A percentile compares a stretch with the other conserved stretches of the same genome.
These are phyloP conservation scores for Carcina quercana DNA, from an alignment of 2,888 invertebrate species.

Conservation along the genomic window DNA sequence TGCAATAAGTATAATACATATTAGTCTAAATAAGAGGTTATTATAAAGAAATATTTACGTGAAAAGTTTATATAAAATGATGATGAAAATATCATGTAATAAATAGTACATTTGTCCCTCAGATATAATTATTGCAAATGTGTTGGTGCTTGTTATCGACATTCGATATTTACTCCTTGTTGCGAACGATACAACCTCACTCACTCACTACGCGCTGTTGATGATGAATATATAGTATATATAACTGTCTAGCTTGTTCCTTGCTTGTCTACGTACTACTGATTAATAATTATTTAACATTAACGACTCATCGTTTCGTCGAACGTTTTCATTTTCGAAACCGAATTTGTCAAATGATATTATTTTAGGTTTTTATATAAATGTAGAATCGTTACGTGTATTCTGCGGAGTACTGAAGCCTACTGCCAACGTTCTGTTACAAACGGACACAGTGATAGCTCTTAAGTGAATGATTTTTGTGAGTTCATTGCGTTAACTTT, in stretches of 20 bases:
- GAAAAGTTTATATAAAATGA: constrained; percentile 47
- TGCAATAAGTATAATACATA: constrained; percentile 52
- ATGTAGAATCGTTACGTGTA: constrained; percentile 34
- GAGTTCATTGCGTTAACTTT: constrained; percentile 66
- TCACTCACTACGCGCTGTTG: too few relatives aligned
- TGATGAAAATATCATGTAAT: constrained; percentile 52
- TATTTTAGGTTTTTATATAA: constrained; percentile 44
- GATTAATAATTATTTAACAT: constrained; percentile 7
- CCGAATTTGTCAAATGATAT: constrained; percentile 58
- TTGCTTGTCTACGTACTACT: constrained; percentile 7
- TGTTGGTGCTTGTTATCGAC: constrained; percentile 64
- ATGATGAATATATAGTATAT: constrained; percentile 31
- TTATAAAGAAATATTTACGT: constrained; percentile 68
- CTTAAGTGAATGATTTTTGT: constrained; percentile 57
- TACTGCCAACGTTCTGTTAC: constrained; percentile 68
- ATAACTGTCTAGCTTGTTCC: constrained; percentile 37
- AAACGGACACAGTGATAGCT: constrained; percentile 34
- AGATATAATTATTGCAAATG: constrained; percentile 42
- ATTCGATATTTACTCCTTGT: constrained; percentile 61
- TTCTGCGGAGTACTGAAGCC: constrained; percentile 55
- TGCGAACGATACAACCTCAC: constrained; percentile 47
- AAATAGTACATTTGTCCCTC: constrained; percentile 46
- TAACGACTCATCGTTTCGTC: too few relatives aligned
- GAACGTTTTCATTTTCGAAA: constrained; percentile 38
- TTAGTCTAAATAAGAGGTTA: constrained; percentile 67